Evolutionary conservation across 2,113 vertebrate species (phyloP).

Genomic region (Rhadina sibilatrix): DNA sequence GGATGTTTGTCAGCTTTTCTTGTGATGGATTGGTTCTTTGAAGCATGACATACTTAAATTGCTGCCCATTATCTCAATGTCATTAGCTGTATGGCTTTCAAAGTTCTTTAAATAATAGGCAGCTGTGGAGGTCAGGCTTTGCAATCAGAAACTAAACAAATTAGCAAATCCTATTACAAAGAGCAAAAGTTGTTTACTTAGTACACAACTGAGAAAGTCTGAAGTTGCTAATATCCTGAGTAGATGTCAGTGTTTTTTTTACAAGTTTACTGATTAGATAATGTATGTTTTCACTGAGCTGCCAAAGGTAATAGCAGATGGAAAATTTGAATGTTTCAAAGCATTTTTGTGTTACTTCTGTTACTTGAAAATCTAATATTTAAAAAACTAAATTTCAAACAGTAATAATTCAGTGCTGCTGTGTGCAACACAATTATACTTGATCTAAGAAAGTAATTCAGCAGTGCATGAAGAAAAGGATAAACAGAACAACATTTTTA

Average conservation of each 20-base stretch:
- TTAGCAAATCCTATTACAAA: slow-evolving; percentile 55
- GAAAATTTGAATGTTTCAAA: neutral
- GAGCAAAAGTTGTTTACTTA: slow-evolving; percentile 62
- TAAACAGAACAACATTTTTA: neutral
- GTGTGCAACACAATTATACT: neutral
- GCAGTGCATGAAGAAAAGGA: neutral
- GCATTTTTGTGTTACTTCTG: neutral
- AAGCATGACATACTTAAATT: slow-evolving; percentile 83
- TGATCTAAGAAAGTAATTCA: neutral
- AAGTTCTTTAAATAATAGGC: slow-evolving; percentile 70
- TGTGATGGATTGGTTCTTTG: slow-evolving; percentile 56
- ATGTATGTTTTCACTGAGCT: slow-evolving; percentile 38
- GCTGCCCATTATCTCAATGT: slow-evolving; percentile 83
- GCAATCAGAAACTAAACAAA: slow-evolving; percentile 53
- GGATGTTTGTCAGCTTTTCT: slow-evolving; percentile 70
- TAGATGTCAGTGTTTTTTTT: slow-evolving; percentile 48
- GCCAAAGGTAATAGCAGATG: neutral
- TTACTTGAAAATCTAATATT: neutral
- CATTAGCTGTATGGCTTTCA: slow-evolving; percentile 75
- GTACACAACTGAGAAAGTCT: slow-evolving; percentile 41
- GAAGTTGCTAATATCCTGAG: slow-evolving; percentile 53
- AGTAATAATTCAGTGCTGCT: neutral
- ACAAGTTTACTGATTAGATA: slow-evolving; percentile 55
- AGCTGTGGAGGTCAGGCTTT: slow-evolving; percentile 66
- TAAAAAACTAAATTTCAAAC: neutral